Conservation (phyloP, 1,140 invertebrate species). For the Camponotus floridanus region DNA sequence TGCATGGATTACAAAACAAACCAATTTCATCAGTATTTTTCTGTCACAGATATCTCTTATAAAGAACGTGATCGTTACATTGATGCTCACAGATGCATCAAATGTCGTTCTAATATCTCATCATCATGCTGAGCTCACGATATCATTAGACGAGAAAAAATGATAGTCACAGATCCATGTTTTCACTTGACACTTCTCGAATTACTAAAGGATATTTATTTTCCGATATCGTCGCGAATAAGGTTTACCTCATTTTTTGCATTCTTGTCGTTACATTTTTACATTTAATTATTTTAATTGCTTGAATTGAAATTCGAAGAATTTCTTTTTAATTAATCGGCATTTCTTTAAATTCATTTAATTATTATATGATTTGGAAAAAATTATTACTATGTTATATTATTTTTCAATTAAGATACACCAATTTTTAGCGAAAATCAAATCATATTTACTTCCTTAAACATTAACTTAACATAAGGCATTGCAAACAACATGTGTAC, state of each 20-base stretch:
- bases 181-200: neutral
- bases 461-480: neutral
- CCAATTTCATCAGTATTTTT: conserved; percentile 17
- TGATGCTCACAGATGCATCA: conserved; percentile 53
- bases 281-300: too few species aligned
- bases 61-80: conserved; percentile 44
- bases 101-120: conserved; percentile 18
- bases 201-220: conserved; percentile 11
- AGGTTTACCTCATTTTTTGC: neutral
- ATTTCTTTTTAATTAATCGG: neutral
- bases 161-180: neutral
- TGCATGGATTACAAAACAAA: neutral
- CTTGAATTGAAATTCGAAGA: neutral
- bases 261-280: too few species aligned
- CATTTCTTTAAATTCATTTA: neutral
- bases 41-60: neutral
- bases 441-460: neutral
- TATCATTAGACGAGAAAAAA: conserved; percentile 21
- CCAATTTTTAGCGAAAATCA: neutral
- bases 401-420: neutral
- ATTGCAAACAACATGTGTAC: neutral
- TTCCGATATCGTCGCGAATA: neutral
- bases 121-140: neutral
- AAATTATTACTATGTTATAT: neutral
- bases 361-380: neutral